Conservation (phyloP, 2,113 vertebrate species). For the Embiotoca jacksoni region DNA sequence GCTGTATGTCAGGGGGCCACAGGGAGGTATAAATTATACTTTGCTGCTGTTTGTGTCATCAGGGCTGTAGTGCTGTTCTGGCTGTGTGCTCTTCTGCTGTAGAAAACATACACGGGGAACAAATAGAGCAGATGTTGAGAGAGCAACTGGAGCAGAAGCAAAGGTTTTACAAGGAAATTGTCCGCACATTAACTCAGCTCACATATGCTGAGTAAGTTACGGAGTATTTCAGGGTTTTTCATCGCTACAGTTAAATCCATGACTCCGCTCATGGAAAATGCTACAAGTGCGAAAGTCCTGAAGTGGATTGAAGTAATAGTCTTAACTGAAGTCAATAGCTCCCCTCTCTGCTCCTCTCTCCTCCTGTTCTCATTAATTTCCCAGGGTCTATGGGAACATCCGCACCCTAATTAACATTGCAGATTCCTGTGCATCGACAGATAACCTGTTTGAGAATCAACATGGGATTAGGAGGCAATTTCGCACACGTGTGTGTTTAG, state of each 20-base stretch:
- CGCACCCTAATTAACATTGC: constrained; percentile 72
- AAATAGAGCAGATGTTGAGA: constrained; percentile 31
- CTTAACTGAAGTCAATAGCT: constrained; percentile 67
- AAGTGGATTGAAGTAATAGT: constrained; percentile 66
- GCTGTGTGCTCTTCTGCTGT: background rate
- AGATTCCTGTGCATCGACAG: constrained; percentile 67
- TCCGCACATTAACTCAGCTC: constrained; percentile 40
- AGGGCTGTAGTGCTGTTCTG: background rate
- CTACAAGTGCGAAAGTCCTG: constrained; percentile 66
- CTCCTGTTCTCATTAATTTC: constrained; percentile 69
- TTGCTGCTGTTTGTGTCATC: constrained; percentile 34
- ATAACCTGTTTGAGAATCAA: constrained; percentile 72
- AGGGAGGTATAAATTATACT: constrained; percentile 54
- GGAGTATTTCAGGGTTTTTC: constrained; percentile 40
- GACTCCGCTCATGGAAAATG: constrained; percentile 60
- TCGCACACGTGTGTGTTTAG: constrained; percentile 29
- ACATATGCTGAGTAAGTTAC: constrained; percentile 56
- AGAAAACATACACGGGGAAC: constrained; percentile 2
- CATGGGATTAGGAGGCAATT: constrained; percentile 62
- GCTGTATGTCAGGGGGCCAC: constrained; percentile 46
- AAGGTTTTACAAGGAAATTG: constrained; percentile 21
- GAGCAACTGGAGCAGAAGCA: constrained; percentile 10
- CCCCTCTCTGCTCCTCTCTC: constrained; percentile 14
- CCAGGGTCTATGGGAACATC: constrained; percentile 73
- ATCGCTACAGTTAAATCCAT: constrained; percentile 54